Base-by-base conservation (phyloP, 1,140 invertebrate species). In the Drosophila grimshawi region DNA sequence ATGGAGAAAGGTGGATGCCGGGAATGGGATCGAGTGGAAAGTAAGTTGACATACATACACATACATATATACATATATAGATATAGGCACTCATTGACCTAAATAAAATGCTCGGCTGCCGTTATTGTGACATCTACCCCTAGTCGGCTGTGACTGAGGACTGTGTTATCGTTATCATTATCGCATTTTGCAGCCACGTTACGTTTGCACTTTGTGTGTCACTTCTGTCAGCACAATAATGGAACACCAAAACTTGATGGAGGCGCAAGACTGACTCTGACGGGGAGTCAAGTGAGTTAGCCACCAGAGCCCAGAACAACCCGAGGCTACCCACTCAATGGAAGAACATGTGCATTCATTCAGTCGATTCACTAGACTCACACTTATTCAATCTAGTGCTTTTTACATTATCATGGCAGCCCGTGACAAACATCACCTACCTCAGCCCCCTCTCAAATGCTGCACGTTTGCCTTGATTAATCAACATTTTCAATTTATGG, bases 401-500 rank as follows among this genome's bases (percentile, higher is more conserved):
- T 81, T 80, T 70, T 70, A 63, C 81, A 77, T 77, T 77, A 74
- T 76, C 73, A 78, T 70, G 60, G 75, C 65, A 39, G 68, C 49
- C 19, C 19, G 19, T 19, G 19, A 19, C 19, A 19, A 19, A 19
- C 19, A 19, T 19, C 19, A 0, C 19, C 19, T 1, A 19, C 19
- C 19, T 19, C 19, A 19, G 19, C 19, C 19, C 19, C 19, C 19
- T 19, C 19, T 19, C 19, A 19, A 19, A 19, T 19, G 19, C 19
- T 19, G 60, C 74, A 67, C 78, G 83, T 66, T 74, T 71, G 76
- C 82, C 71, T 81, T 86, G 82, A 86, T 86, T 86, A 86, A 86
- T 86, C 82, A 86, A 86, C 82, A 79, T 86, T 86, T 86, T 86
- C 82, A 86, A 86, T 86, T 86, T 86, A 86, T 88, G 79, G 79